These are phyloP conservation scores for Pantherophis alleghaniensis DNA, from an alignment of 2,797 vertebrate genomes.

Conservation along the genomic window DNA sequence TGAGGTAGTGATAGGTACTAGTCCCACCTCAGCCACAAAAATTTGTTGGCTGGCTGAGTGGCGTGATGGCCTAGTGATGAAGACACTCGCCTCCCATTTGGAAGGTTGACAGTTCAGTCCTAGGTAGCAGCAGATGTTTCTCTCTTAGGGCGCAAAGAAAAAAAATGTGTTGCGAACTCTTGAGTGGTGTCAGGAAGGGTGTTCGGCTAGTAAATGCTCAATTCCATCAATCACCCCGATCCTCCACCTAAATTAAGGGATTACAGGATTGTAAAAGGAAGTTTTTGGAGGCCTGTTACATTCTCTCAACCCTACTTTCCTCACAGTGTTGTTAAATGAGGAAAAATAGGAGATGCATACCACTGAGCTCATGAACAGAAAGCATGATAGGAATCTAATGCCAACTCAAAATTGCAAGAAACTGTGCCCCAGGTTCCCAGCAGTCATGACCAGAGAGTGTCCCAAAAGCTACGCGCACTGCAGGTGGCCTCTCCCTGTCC, in stretches of 20 bases:
- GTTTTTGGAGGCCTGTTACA: background rate
- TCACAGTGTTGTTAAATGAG: background rate
- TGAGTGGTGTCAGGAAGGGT: background rate
- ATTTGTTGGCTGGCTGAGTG: background rate
- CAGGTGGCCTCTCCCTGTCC: background rate
- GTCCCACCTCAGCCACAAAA: background rate
- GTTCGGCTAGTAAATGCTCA: background rate
- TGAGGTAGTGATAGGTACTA: background rate
- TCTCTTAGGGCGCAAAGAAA: background rate
- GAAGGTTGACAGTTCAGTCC: background rate
- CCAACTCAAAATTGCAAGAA: background rate
- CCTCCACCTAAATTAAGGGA: background rate
- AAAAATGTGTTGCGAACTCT: background rate
- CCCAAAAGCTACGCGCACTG: background rate
- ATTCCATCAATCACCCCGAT: background rate
- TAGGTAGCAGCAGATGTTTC: background rate
- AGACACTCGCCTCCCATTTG: background rate
- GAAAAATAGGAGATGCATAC: background rate
- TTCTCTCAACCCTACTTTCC: background rate
- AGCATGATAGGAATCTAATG: background rate
- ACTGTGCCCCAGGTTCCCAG: background rate
- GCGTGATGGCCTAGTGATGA: background rate
- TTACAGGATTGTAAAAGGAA: background rate
- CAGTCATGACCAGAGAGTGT: background rate
- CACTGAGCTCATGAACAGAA: background rate